A percentile compares a stretch with the other conserved stretches of the same genome.
phyloP scores from a whole-genome alignment of 1,140 invertebrate species.

The Brachionus calyciflorus region DNA sequence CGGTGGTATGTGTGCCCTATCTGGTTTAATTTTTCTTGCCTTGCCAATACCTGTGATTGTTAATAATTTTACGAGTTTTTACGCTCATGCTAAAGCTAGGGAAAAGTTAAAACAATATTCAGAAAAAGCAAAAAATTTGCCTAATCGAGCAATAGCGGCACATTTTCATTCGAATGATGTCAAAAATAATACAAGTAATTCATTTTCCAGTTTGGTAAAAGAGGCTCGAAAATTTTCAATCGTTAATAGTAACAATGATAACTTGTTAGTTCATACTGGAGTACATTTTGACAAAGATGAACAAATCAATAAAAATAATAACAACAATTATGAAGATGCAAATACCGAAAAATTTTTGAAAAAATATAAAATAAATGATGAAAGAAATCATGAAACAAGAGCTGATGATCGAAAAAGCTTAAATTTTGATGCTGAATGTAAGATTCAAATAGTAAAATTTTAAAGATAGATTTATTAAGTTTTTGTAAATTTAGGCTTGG shows the following conservation, averaged over 20 bases:
- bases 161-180: slow-evolving; percentile 31
- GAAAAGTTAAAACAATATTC: slow-evolving; percentile 42
- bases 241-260: too few relatives aligned
- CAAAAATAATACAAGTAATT: neutral
- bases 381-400: too few relatives aligned
- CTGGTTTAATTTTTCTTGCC: slow-evolving; percentile 41
- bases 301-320: too few relatives aligned
- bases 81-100: slow-evolving; percentile 9
- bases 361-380: too few relatives aligned
- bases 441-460: too few relatives aligned
- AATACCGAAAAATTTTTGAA: too few relatives aligned
- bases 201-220: neutral
- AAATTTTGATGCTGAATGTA: too few relatives aligned
- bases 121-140: neutral
- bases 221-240: neutral
- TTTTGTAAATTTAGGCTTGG: too few relatives aligned
- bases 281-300: too few relatives aligned
- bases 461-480: neutral
- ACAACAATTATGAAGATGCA: too few relatives aligned
- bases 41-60: slow-evolving; percentile 47
- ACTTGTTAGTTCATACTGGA: too few relatives aligned
- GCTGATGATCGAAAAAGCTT: too few relatives aligned
- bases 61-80: slow-evolving; percentile 43
- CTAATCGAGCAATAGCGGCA: slow-evolving; percentile 1
- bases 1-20: slow-evolving; percentile 30